Base-by-base conservation (phyloP, 1,140 invertebrate genomes). In the Contarinia nasturtii region DNA sequence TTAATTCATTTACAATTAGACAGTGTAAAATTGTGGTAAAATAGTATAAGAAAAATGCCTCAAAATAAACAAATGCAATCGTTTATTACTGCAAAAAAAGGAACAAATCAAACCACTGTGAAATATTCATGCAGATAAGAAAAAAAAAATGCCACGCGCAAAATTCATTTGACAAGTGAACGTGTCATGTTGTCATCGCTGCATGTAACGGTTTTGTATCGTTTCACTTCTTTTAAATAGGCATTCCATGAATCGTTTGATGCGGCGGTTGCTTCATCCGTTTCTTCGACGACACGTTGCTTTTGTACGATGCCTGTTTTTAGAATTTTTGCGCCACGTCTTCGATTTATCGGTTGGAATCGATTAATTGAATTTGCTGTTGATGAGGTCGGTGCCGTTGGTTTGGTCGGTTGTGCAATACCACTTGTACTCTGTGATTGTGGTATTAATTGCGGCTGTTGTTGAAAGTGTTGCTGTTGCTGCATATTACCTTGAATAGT, bases 221-320 rank as follows among this genome's bases (percentile, higher is more conserved):
- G 84, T 59, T 87, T 83, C 7, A 94, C 89, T 74, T 93, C 89
- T 21, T 80, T 81, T 76, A 93, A 80, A 57, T 94, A 94, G 2
- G 87, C 65, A 0, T 86, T 83, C 88, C 88, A 93, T 7, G 88
- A 85, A 66, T 92, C 87, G 61, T 83, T 85, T 0, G 80, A 79
- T 48, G 77, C 71, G 49, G 72, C 73, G n/a, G 59, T 61, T 22
- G 74, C 70, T n/a, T 66, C 65, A 15, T 66, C 66, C 52, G 73
- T 69, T 49, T 79, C 75, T 22, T 75, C 74, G 38, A 73, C 68
- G 20, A 72, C 72, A 60, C 82, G 80, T 21, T 75, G 71, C 58
- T 92, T 92, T 53, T 88, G 86, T 18, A 92, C 87, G 59, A 89
- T 71, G 37, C 88, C 87, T 37, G 87, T 91, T 61, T 89, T 88